Evolutionary conservation across 2,888 invertebrate genomes (phyloP).

Genomic region (Nephrotoma flavescens): DNA sequence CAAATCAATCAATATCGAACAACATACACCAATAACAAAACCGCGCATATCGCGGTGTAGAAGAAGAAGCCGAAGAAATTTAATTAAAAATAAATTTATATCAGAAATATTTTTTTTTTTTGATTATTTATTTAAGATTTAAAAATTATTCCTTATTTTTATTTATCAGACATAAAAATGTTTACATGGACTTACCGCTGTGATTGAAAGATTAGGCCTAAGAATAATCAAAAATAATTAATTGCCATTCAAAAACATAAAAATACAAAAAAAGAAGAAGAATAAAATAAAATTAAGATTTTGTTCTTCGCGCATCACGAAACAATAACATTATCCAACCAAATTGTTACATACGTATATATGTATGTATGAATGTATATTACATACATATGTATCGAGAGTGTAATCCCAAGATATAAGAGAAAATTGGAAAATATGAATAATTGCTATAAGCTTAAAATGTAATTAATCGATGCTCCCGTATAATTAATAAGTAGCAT

Average conservation of each 20-base stretch:
- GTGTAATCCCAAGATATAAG: neutral
- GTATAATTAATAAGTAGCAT: neutral
- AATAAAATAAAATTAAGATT: neutral
- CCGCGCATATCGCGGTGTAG: neutral
- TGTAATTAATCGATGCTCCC: neutral
- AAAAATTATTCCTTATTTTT: neutral
- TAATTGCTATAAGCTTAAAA: neutral
- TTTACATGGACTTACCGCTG: slow-evolving; percentile 17
- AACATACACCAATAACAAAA: neutral
- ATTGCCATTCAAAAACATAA: neutral
- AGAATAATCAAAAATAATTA: slow-evolving; percentile 4
- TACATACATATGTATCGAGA: neutral
- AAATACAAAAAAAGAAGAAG: neutral
- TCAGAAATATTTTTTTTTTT: neutral
- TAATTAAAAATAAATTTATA: neutral
- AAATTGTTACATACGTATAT: neutral
- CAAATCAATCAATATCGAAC: neutral
- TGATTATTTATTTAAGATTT: neutral
- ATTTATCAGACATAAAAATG: slow-evolving; percentile 9
- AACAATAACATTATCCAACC: neutral
- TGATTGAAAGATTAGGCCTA: slow-evolving; percentile 6
- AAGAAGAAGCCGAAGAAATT: neutral
- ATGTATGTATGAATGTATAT: neutral
- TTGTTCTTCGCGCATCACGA: neutral
- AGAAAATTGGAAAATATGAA: neutral